A percentile compares a stretch with the other conserved stretches of the same genome.
phyloP scores from a whole-genome alignment of 1,140 invertebrate genomes.

The Dreissena polymorpha region DNA sequence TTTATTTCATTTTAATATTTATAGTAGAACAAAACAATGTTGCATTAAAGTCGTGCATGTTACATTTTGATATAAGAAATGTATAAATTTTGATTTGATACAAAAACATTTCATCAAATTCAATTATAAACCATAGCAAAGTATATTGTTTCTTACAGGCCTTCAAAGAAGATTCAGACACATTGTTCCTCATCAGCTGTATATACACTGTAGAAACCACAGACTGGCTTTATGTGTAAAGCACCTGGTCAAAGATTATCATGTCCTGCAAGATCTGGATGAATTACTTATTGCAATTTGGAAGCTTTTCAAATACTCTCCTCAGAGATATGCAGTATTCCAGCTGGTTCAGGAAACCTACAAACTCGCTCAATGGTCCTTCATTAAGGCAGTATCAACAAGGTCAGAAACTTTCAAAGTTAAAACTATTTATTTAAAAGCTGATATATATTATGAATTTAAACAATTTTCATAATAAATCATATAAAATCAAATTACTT shows the following conservation, averaged over 20 bases:
- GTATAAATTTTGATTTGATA: no score
- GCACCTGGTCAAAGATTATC: slow-evolving; percentile 16
- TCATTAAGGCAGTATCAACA: slow-evolving; percentile 7
- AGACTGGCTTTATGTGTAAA: slow-evolving; percentile 20
- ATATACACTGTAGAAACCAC: slow-evolving; percentile 28
- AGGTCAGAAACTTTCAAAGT: slow-evolving; percentile 5
- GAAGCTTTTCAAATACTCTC: slow-evolving; percentile 39
- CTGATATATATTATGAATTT: background rate
- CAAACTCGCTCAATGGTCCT: background rate
- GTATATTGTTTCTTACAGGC: slow-evolving; percentile 5
- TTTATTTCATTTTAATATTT: no score
- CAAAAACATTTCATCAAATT: no score
- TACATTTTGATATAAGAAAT: no score
- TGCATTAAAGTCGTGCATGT: no score
- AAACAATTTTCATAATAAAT: background rate
- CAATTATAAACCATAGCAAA: background rate
- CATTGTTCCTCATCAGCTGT: slow-evolving; percentile 7
- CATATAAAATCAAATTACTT: no score
- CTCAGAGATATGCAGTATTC: slow-evolving; percentile 12
- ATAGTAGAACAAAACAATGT: no score
- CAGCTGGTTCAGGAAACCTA: slow-evolving; percentile 12
- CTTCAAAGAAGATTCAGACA: slow-evolving; percentile 20
- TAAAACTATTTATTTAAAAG: background rate
- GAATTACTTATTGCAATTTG: slow-evolving; percentile 15
- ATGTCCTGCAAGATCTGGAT: slow-evolving; percentile 13